Evolutionary conservation across 2,797 vertebrate genomes (phyloP), one percentile per base, ranked within the genome.

Genomic region (Ciconia nigra): DNA sequence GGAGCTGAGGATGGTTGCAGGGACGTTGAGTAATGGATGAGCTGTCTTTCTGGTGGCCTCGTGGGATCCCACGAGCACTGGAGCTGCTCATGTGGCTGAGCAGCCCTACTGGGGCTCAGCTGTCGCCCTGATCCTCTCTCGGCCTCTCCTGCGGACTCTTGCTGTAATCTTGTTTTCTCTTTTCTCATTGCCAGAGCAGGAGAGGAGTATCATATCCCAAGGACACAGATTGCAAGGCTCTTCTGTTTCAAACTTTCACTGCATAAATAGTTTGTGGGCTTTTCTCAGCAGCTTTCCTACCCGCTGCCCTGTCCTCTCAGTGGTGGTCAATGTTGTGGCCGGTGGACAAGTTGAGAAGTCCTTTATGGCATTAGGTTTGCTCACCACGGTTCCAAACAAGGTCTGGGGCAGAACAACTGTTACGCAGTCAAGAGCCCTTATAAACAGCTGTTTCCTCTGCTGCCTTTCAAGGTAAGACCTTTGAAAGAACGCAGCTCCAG

Each of bases 221-320:
- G 39, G 55, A 35, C 31, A 26, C 37, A 33, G 47, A 37, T 83
- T 69, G 44, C 21, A 49, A 54, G 37, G n/a, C 54, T 67, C 44
- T 89, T 65, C 37, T 42, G 18, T 77, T 90, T 74, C 76, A 70
- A 3, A n/a, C 37, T 71, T 74, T 8, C 14, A 55, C 29, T 1
- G 3, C 10, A 3, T 59, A 59, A 78, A 41, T 51, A 52, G 20
- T 66, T 35, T 33, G 28, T 51, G 59, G 44, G 16, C 35, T 80
- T 91, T 83, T 54, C 59, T 61, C 31, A 61, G 3, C 51, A 76
- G 39, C 78, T 61, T 79, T 59, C 35, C 61, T 63, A 13, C 20
- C 9, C 1, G 0, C 72, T 90, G 33, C 51, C 62, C 49, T 63
- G 47, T 70, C 37, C 14, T 58, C 26, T 37, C 2, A 0, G 0